Conservation (phyloP, 2,888 invertebrate genomes). For the Zootermopsis nevadensis region DNA sequence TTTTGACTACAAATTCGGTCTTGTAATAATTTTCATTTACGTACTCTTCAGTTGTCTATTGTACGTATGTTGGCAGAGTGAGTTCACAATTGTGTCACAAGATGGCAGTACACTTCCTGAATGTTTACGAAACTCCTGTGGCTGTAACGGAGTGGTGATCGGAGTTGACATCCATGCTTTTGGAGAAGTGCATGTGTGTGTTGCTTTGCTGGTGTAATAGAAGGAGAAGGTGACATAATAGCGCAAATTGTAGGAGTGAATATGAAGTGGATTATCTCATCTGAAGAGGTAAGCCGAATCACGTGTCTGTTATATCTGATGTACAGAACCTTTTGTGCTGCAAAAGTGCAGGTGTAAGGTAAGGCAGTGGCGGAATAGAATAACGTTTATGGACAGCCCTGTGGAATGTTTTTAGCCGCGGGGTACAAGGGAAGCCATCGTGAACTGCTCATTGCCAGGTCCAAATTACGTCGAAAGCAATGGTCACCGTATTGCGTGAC, state of each 20-base stretch:
- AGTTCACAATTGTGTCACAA: conserved; percentile 4
- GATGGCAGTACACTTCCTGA: conserved; percentile 18
- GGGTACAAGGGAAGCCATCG: conserved; percentile 47
- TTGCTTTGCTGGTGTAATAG: background rate
- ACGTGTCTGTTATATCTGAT: background rate
- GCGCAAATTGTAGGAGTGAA: conserved; percentile 8
- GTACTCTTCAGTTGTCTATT: too few relatives aligned
- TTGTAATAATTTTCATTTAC: too few relatives aligned
- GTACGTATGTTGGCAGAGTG: background rate
- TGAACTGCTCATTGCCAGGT: conserved; percentile 30
- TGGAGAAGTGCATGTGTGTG: background rate
- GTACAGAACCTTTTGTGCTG: background rate
- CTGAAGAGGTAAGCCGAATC: conserved; percentile 9
- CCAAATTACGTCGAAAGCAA: conserved; percentile 22
- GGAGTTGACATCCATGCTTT: conserved; percentile 34
- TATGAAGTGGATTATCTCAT: background rate
- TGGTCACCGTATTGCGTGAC: background rate
- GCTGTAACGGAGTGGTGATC: conserved; percentile 14
- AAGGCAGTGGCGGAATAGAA: background rate
- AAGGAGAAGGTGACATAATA: conserved; percentile 18
- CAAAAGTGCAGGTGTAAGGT: background rate
- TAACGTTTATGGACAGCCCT: conserved; percentile 48
- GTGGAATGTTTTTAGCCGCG: conserved; percentile 50
- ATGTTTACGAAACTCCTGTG: conserved; percentile 22
- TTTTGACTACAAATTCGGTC: too few relatives aligned